These are phyloP conservation scores for Tetragonula carbonaria DNA, from an alignment of 2,888 invertebrate genomes.

Conservation along the genomic window DNA sequence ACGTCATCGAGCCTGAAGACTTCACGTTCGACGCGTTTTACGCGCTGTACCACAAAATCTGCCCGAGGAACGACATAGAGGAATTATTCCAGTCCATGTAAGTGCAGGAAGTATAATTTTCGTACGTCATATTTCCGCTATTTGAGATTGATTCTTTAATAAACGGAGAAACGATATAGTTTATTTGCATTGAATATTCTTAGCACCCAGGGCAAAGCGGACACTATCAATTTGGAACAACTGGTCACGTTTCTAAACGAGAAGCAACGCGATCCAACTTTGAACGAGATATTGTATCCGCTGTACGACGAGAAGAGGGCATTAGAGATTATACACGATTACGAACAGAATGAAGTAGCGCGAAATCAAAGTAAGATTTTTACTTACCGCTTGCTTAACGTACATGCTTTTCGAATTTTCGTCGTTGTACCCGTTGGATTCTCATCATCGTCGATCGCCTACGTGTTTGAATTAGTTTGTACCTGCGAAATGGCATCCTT, in stretches of 20 bases:
- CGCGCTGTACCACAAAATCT: constrained; percentile 98
- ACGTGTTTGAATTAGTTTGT: constrained; percentile 46
- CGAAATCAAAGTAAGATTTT: constrained; percentile 87
- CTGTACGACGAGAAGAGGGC: constrained; percentile 97
- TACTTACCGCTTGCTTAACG: neutral
- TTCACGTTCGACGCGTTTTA: constrained; percentile 99
- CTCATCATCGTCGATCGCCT: neutral
- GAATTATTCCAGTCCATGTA: constrained; percentile 98
- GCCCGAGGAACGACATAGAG: constrained; percentile 99
- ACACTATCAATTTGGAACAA: constrained; percentile 93
- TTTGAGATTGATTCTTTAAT: constrained; percentile 1
- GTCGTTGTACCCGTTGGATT: neutral
- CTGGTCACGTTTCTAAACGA: constrained; percentile 97
- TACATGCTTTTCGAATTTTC: neutral
- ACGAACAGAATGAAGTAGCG: constrained; percentile 93
- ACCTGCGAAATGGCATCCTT: constrained; percentile 67
- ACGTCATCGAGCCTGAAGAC: constrained; percentile 96
- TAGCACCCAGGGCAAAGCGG: constrained; percentile 95
- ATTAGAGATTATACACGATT: constrained; percentile 95
- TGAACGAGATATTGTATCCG: constrained; percentile 99
- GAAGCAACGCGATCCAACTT: constrained; percentile 98
- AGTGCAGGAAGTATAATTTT: constrained; percentile 81
- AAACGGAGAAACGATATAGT: neutral
- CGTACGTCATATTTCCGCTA: neutral
- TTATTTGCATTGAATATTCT: constrained; percentile 63